Evolutionary conservation across 2,113 vertebrate species (phyloP), one percentile per base, ranked within the genome.

Genomic region (Corydoras sp.): DNA sequence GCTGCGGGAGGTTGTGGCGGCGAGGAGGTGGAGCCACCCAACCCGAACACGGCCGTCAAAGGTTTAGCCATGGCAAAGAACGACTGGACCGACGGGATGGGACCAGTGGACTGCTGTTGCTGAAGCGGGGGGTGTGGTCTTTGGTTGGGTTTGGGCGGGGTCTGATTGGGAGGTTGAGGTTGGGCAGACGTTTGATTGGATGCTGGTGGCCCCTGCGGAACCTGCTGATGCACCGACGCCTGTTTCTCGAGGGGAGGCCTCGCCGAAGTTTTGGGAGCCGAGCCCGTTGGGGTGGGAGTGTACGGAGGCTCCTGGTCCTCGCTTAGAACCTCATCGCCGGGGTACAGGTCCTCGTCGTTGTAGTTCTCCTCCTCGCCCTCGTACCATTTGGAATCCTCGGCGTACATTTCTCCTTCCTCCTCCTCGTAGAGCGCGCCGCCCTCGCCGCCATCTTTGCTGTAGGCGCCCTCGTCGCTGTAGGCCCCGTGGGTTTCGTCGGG

Each of bases 401-500:
- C 83, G 43, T 90, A 90, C 14, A 86, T 62, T 48, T 83, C 88
- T 3, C 78, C 89, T 0, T 92, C 87, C 3, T 90, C 87, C 71
- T 92, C 93, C 50, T 92, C 86, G 2, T 88, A 91, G 13, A 90
- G 76, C 13, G 89, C 90, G 0, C 80, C 85, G 65, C 89, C 91
- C 72, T 96, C 93, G 0, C 95, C 95, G 0, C 93, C 92, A 8
- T 96, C 94, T 76, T 89, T 90, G 13, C 90, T 92, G 82, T 94
- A 94, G 69, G 89, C 92, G 0, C 92, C 91, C 24, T 92, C 92
- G 13, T 93, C 91, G 0, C 92, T 93, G 73, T 95, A 95, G 0
- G 84, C 92, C 14, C 91, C 90, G 67, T 90, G 88, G 13, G 91
- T 92, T 67, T 95, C 93, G 0, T 95, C 93, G 1, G 91, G 91